phyloP scores from a whole-genome alignment of 2,888 invertebrate species.

The Brassicogethes aeneus region DNA sequence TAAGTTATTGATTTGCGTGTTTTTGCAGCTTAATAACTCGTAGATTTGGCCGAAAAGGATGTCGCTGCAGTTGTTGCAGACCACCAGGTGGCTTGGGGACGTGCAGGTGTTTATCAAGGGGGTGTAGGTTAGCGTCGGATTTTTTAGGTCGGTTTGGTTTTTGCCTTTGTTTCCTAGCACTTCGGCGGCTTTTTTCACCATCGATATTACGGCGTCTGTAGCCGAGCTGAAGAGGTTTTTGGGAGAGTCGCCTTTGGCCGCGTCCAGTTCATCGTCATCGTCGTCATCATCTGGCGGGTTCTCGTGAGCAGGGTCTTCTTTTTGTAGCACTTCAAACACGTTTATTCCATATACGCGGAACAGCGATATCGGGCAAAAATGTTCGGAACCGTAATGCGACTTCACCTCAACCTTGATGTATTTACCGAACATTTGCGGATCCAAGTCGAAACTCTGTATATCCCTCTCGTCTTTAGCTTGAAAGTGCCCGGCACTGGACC shows the following conservation, averaged over 20 bases:
- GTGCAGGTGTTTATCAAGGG: slow-evolving; percentile 45
- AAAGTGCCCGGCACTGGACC: slow-evolving; percentile 83
- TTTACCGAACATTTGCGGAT: slow-evolving; percentile 77
- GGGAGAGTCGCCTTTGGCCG: slow-evolving; percentile 44
- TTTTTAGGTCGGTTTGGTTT: slow-evolving; percentile 49
- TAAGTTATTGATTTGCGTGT: slow-evolving; percentile 50
- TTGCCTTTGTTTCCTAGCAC: slow-evolving; percentile 66
- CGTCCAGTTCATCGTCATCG: slow-evolving; percentile 47
- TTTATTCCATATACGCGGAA: slow-evolving; percentile 91
- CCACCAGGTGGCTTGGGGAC: slow-evolving; percentile 64
- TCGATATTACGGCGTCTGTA: slow-evolving; percentile 82
- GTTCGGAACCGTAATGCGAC: slow-evolving; percentile 93
- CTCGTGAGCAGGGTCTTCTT: slow-evolving; percentile 64
- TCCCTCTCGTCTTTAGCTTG: slow-evolving; percentile 78
- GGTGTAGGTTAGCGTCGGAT: slow-evolving; percentile 36
- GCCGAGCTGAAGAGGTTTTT: slow-evolving; percentile 79
- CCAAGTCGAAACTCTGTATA: slow-evolving; percentile 76
- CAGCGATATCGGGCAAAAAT: slow-evolving; percentile 95
- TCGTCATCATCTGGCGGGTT: slow-evolving; percentile 57
- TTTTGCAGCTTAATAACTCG: slow-evolving; percentile 63
- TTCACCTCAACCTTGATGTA: slow-evolving; percentile 86
- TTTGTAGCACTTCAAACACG: slow-evolving; percentile 82
- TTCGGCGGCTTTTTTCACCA: slow-evolving; percentile 86
- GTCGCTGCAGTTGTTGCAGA: slow-evolving; percentile 68
- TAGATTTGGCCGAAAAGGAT: slow-evolving; percentile 62